Conservation (phyloP, 2,888 invertebrate genomes). For the Caenorhabditis sp. region DNA sequence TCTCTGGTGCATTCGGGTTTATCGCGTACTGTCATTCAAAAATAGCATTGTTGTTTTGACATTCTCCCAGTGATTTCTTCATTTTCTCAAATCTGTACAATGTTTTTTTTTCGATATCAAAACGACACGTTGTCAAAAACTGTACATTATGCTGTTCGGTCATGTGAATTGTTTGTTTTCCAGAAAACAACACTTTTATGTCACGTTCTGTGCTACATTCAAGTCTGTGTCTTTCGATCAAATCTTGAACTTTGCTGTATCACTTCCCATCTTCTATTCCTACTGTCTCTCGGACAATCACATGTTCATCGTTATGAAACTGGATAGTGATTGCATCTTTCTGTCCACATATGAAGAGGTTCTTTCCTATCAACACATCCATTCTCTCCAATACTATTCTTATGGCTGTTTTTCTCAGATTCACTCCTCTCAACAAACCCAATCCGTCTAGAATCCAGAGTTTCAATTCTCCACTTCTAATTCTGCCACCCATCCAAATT, state of each 20-base stretch:
- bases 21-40: no score
- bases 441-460: not conserved
- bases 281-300: slow-evolving; percentile 31
- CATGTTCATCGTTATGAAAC: slow-evolving; percentile 46
- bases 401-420: not conserved
- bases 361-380: slow-evolving; percentile 1
- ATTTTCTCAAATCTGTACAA: no score
- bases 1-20: no score
- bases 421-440: no score
- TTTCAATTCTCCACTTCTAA: not conserved
- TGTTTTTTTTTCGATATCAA: no score
- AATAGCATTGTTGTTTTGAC: no score
- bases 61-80: no score
- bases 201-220: not conserved
- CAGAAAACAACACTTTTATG: not conserved
- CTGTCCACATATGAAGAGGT: slow-evolving; percentile 5
- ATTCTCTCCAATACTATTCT: not conserved
- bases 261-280: slow-evolving; percentile 11
- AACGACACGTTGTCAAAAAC: no score
- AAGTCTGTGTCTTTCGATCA: slow-evolving; percentile 31
- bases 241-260: slow-evolving; percentile 44
- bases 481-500: not conserved
- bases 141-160: no score
- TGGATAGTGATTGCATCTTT: slow-evolving; percentile 51
- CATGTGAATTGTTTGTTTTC: no score